Conservation (phyloP, 1,140 invertebrate genomes). For the Polyergus mexicanus region DNA sequence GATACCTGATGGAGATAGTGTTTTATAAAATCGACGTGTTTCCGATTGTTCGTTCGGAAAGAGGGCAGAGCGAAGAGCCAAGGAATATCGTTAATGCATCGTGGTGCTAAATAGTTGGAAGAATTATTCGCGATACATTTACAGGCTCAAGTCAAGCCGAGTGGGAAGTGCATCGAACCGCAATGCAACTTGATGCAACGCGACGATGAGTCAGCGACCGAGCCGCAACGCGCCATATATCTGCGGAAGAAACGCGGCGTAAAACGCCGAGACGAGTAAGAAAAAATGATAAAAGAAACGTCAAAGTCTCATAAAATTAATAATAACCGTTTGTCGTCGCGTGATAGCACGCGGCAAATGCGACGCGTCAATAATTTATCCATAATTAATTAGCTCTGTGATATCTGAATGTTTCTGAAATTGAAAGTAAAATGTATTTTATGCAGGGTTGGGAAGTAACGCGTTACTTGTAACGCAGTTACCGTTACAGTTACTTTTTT, state of each 20-base stretch:
- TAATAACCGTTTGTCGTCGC: constrained; percentile 30
- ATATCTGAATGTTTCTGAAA: not conserved
- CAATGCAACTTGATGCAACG: constrained; percentile 13
- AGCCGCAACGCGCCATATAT: constrained; percentile 6
- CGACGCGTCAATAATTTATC: not conserved
- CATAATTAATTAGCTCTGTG: constrained; percentile 1
- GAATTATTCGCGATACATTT: constrained; percentile 14
- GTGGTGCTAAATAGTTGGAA: not conserved
- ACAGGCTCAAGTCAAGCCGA: not conserved
- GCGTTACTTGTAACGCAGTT: too few species aligned
- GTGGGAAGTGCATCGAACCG: constrained; percentile 46
- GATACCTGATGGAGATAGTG: not conserved
- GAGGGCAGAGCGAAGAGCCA: not conserved
- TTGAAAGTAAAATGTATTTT: not conserved
- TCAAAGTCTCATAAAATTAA: constrained; percentile 55
- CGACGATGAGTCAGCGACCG: constrained; percentile 33
- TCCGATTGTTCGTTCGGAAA: not conserved
- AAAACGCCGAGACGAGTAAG: constrained; percentile 26
- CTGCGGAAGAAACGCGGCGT: constrained; percentile 27
- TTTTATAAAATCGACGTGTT: not conserved
- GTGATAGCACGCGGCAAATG: constrained; percentile 23
- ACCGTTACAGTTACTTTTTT: too few species aligned
- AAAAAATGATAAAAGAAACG: constrained; percentile 53
- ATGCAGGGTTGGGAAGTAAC: too few species aligned
- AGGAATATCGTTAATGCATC: not conserved